Evolutionary conservation across 2,113 vertebrate genomes (phyloP).

Genomic region (Dasyornis broadbenti): DNA sequence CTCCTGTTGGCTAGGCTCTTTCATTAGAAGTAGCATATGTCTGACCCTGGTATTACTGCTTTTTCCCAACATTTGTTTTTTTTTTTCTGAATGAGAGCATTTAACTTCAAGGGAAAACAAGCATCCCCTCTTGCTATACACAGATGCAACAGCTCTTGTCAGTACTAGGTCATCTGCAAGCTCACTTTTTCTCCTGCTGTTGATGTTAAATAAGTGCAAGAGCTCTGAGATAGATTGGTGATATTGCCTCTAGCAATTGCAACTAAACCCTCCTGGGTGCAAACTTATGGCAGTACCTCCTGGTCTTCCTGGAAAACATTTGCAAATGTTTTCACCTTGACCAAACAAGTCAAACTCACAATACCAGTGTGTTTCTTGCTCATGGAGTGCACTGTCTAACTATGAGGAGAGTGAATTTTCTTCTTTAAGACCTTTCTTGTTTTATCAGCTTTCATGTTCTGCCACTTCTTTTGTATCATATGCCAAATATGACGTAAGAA

Average conservation of each 20-base stretch:
- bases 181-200: not conserved
- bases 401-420: not conserved
- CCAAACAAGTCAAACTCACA: slow-evolving; percentile 19
- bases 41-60: not conserved
- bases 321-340: slow-evolving; percentile 51
- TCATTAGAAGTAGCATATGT: not conserved
- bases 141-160: not conserved
- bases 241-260: not conserved
- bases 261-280: not conserved
- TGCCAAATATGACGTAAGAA: not conserved
- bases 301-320: not conserved
- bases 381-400: not conserved
- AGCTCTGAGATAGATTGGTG: not conserved
- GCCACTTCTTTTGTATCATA: not conserved
- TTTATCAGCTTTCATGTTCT: not conserved
- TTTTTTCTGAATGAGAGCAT: not conserved
- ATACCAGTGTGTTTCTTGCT: not conserved
- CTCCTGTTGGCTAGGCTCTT: not conserved
- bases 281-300: not conserved
- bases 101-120: not conserved
- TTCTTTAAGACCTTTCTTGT: not conserved
- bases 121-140: not conserved
- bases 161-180: not conserved
- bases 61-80: not conserved
- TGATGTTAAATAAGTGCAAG: not conserved